Conservation (phyloP, 2,888 invertebrate species). For the Melinaea marsaeus region DNA sequence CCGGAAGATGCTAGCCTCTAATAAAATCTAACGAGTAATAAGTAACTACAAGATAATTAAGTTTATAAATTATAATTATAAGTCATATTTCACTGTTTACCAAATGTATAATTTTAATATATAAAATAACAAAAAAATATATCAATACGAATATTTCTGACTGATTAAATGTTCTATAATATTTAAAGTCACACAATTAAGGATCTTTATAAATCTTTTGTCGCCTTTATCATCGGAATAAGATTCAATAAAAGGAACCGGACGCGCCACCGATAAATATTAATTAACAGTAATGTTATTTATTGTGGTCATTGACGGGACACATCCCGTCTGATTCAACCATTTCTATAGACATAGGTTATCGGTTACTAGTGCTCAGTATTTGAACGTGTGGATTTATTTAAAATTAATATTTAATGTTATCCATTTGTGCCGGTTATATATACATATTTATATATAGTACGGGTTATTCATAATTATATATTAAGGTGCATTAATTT, state of each 20-base stretch:
- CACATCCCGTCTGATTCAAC: slow-evolving; percentile 12
- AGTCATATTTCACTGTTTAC: too few species aligned
- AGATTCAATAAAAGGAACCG: slow-evolving; percentile 30
- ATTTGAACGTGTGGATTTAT: background rate
- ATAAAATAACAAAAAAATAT: too few species aligned
- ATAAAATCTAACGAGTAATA: too few species aligned
- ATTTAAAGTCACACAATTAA: too few species aligned
- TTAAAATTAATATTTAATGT: background rate
- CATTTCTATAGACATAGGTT: slow-evolving; percentile 6
- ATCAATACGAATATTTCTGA: too few species aligned
- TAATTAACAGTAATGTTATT: slow-evolving; percentile 39
- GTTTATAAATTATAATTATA: too few species aligned
- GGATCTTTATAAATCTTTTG: background rate
- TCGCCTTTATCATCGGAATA: slow-evolving; percentile 9
- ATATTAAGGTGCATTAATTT: too few species aligned
- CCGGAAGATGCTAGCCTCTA: too few species aligned
- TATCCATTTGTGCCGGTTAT: background rate
- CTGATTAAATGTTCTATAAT: too few species aligned
- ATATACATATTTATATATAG: background rate
- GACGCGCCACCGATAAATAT: slow-evolving; percentile 42
- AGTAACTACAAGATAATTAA: too few species aligned
- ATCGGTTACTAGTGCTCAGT: background rate
- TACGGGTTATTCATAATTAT: too few species aligned
- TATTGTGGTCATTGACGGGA: slow-evolving; percentile 32
- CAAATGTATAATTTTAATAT: too few species aligned